Base-by-base conservation (phyloP, 2,888 invertebrate species). In the Drosophila cognata region DNA sequence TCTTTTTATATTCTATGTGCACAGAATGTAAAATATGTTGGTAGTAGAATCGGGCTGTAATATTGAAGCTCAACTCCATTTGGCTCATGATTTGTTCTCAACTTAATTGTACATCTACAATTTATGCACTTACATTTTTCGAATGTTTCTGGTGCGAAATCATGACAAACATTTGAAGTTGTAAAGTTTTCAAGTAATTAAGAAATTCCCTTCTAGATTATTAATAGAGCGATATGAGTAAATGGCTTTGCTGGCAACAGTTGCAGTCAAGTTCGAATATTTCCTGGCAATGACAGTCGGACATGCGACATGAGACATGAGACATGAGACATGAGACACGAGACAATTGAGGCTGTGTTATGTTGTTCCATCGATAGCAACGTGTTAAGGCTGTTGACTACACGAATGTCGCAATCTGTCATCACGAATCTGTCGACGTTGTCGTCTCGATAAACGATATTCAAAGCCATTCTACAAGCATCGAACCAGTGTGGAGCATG, bases 391-490 rank as follows among this genome's bases (percentile, higher is more conserved):
- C 51, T 52, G 33, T 43, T 18, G 28, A 28, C 48, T 41, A 51
- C 36, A 18, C 36, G 35, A 51, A 60, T 51, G 29, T n/a, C 25
- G 38, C 50, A 57, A 71, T 71, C 71, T 71, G 71, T 71, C 71
- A 71, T 52, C 71, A 71, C 51, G 55, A 52, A 57, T 56, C 71
- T 62, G 51, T 62, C 43, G 62, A 21, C 51, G 65, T 31, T 8
- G 60, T 33, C 35, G 35, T 71, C 71, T 71, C 71, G 50, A 70
- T 71, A 51, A 61, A 36, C 55, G 56, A 62, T 71, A 72, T 66
- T 69, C 63, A 63, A 66, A 73, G 78, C 55, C 63, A 55, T 61
- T 59, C 52, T 43, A 63, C 61, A 43, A 43, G 57, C 57, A 43
- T 57, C 16, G 29, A 31, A 31, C 10, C 57, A 60, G 63, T 63